phyloP scores from a whole-genome alignment of 2,888 invertebrate species.

The Catocala sponsa region DNA sequence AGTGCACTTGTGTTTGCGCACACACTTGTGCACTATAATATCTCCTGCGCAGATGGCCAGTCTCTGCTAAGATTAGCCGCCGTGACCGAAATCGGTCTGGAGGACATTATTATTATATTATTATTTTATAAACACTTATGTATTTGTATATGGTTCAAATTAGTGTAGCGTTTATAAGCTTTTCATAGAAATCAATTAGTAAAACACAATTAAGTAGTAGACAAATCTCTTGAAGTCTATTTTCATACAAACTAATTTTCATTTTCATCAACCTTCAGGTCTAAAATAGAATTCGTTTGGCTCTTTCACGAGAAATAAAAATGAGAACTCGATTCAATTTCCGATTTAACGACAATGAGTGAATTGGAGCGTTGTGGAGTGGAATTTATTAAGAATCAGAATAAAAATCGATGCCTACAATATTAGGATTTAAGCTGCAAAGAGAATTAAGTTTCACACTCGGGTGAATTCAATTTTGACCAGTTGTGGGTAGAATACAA shows the following conservation, averaged over 20 bases:
- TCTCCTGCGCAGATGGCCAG: too few species aligned
- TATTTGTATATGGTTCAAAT: too few species aligned
- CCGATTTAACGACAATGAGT: constrained; percentile 42
- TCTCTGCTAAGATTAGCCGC: too few species aligned
- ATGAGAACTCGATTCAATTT: constrained; percentile 47
- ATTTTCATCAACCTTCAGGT: constrained; percentile 2
- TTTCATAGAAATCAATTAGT: neutral
- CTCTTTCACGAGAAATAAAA: constrained; percentile 33
- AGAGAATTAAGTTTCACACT: constrained; percentile 31
- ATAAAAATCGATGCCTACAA: constrained; percentile 30
- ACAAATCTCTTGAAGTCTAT: neutral
- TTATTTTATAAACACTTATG: too few species aligned
- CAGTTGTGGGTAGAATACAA: constrained; percentile 26
- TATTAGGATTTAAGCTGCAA: constrained; percentile 24
- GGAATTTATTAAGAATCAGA: constrained; percentile 41
- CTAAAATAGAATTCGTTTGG: constrained; percentile 23
- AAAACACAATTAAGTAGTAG: neutral
- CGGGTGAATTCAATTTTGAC: constrained; percentile 31
- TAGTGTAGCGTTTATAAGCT: too few species aligned
- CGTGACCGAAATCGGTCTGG: too few species aligned
- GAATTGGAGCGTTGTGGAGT: constrained; percentile 37
- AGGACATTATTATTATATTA: too few species aligned
- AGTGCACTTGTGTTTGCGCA: too few species aligned
- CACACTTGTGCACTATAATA: too few species aligned
- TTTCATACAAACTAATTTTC: constrained; percentile 4